phyloP scores from a whole-genome alignment of 2,113 vertebrate genomes.

The Kobus ellipsiprymnus region DNA sequence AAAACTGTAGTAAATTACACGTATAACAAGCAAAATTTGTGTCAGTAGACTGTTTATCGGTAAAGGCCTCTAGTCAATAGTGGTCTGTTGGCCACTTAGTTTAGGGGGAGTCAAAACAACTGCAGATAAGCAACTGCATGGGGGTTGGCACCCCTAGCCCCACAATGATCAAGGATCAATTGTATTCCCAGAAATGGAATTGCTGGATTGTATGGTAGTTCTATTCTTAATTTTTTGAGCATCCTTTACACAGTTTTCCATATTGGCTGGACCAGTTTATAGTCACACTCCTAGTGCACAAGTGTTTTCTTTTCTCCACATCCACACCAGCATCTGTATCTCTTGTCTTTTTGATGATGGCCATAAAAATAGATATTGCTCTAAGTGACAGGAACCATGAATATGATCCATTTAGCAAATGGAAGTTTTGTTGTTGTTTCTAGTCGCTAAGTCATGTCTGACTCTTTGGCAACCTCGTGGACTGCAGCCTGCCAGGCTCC shows the following conservation, averaged over 20 bases:
- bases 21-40: background rate
- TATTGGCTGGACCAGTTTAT: background rate
- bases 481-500: background rate
- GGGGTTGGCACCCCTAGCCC: too few species aligned
- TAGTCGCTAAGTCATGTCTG: background rate
- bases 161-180: background rate
- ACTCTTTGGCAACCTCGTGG: background rate
- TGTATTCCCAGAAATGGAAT: background rate
- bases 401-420: background rate
- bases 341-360: background rate
- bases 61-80: background rate
- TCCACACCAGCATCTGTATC: background rate
- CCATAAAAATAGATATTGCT: background rate
- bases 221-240: background rate
- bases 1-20: background rate
- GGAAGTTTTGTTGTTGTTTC: background rate
- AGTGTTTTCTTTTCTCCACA: background rate
- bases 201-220: background rate
- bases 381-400: background rate
- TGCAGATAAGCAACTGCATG: background rate
- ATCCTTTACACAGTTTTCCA: background rate
- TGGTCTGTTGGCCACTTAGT: background rate
- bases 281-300: background rate
- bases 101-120: background rate
- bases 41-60: background rate